Base-by-base conservation (phyloP, 2,888 invertebrate species). In the Xiphydria camelus region DNA sequence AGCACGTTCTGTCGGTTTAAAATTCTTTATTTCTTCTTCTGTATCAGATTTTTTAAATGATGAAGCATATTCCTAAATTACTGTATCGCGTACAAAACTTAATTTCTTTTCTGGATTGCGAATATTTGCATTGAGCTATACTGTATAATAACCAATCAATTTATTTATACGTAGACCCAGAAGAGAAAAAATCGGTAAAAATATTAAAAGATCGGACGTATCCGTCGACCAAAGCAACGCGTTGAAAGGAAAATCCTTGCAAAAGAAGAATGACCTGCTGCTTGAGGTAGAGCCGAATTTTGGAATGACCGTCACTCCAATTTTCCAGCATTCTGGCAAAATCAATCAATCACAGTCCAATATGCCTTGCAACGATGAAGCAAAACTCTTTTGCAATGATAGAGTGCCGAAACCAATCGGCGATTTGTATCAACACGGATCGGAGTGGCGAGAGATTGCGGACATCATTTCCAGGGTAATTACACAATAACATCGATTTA, bases 381-480 rank as follows among this genome's bases (percentile, higher is more conserved):
- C 47, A 44, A 34, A 40, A 5, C 4, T 41, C 10, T 45, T 55
- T 6, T 21, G 32, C 4, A 39, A 57, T 22, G 64, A 66, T 9
- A 66, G 57, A 50, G 47, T 70, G 18, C 49, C 70, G 3, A 75
- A 73, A 46, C 69, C 75, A 0, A 47, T 75, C 4, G 61, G 59
- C 4, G 55, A 64, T 41, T 59, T 73, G 29, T 74, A 72, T 57
- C 61, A 67, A 6, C 3, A 25, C 9, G 62, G 66, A 1, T 70
- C 79, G 1, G 89, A 89, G 53, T 83, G 82, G 77, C 79, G 79
- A 57, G 83, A 84, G 52, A 77, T 88, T 41, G 86, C 84, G 0
- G 84, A 88, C 36, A 64, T 82, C 3, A 78, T 90, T 52, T 81
- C 83, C 53, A 83, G 80, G 70, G 85, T 86, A 65, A 80, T 81